Percentiles rank a stretch among this genome's conserved stretches.
phyloP scores from a whole-genome alignment of 2,888 invertebrate species.

The Phanerotoma sp. region DNA sequence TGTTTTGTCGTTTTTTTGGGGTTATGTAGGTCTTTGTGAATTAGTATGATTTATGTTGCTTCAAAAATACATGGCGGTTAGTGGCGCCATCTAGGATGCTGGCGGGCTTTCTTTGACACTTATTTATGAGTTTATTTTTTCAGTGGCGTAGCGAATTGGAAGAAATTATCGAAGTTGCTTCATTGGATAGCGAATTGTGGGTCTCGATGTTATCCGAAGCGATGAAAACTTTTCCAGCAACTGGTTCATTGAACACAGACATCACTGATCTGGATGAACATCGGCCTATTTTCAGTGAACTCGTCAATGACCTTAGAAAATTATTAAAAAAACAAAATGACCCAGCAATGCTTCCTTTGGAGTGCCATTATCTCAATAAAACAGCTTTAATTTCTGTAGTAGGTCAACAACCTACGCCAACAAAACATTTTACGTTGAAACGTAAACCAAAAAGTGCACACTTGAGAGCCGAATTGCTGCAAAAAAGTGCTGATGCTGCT shows the following conservation, averaged over 20 bases:
- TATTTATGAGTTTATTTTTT: conserved; percentile 44
- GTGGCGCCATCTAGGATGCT: conserved; percentile 17
- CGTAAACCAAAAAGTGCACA: conserved; percentile 94
- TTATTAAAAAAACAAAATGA: conserved; percentile 83
- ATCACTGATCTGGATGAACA: conserved; percentile 88
- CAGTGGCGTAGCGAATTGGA: conserved; percentile 94
- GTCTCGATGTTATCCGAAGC: conserved; percentile 96
- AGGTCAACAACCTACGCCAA: conserved; percentile 77
- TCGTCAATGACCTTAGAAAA: conserved; percentile 81
- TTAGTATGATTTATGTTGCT: not conserved
- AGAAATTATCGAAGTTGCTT: conserved; percentile 91
- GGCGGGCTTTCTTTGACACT: conserved; percentile 17
- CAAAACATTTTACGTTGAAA: conserved; percentile 91
- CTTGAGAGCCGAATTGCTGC: conserved; percentile 83
- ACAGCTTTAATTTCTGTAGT: conserved; percentile 86
- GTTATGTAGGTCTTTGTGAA: too few relatives aligned
- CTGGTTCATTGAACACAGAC: conserved; percentile 87
- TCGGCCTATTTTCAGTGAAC: conserved; percentile 84
- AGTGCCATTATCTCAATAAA: conserved; percentile 95
- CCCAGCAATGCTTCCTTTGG: conserved; percentile 85
- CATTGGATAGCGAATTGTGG: conserved; percentile 93
- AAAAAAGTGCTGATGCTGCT: conserved; percentile 88
- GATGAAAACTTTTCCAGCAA: conserved; percentile 88
- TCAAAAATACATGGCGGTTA: conserved; percentile 13
- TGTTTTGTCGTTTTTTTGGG: too few relatives aligned